Conservation (phyloP, 1,140 invertebrate species). For the Elymnias hypermnestra region DNA sequence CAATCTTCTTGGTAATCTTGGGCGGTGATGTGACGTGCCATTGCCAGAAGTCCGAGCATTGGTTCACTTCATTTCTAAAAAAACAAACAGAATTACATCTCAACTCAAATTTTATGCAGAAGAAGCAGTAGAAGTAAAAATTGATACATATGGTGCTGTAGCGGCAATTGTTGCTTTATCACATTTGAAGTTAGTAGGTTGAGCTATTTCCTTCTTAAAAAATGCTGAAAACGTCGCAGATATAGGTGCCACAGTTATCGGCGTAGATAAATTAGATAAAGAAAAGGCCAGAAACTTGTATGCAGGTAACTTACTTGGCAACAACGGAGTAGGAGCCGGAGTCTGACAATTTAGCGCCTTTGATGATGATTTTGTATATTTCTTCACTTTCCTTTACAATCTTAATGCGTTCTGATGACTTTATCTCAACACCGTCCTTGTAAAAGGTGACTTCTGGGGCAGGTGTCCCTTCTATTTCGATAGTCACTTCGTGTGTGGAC, state of each 20-base stretch:
- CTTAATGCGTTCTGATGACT: slow-evolving; percentile 81
- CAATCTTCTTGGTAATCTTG: slow-evolving; percentile 82
- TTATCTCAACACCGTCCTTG: slow-evolving; percentile 88
- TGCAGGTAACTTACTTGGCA: slow-evolving; percentile 77
- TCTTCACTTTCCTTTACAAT: slow-evolving; percentile 82
- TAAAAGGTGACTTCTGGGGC: slow-evolving; percentile 89
- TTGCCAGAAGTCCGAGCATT: slow-evolving; percentile 91
- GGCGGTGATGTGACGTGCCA: slow-evolving; percentile 87
- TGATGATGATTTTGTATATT: slow-evolving; percentile 85
- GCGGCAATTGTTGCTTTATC: no score
- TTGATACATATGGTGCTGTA: no score
- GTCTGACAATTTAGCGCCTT: slow-evolving; percentile 89
- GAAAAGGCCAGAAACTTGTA: background rate
- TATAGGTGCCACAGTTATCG: no score
- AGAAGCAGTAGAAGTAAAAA: no score
- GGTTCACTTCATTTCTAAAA: slow-evolving; percentile 86
- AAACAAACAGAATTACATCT: background rate
- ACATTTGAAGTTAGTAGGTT: no score
- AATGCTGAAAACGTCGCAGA: no score
- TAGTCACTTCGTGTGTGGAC: slow-evolving; percentile 82
- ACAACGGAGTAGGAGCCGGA: slow-evolving; percentile 95
- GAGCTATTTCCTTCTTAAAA: no score
- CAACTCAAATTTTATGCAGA: no score
- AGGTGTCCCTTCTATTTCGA: slow-evolving; percentile 90
- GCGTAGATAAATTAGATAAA: no score